Evolutionary conservation across 1,140 invertebrate species (phyloP), one percentile per base, ranked within the genome.

Genomic region (Bombyx mori): DNA sequence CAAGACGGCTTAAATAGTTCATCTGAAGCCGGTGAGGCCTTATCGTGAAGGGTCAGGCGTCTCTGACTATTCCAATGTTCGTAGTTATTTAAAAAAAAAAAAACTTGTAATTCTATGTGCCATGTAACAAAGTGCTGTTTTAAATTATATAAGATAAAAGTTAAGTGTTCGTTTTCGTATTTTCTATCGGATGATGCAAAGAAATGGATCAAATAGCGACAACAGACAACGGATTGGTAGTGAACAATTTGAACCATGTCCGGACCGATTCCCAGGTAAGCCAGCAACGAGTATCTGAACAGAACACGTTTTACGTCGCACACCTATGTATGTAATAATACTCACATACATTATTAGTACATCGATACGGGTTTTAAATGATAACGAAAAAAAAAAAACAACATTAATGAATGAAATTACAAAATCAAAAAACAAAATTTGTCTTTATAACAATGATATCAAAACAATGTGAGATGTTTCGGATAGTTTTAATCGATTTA

Each of bases 201-300:
- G 67, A 56, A 65, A 87, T 87, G 84, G 84, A 87, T 83, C 77
- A 75, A 68, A 80, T 83, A 75, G 71, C 76, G 66, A 65, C 78
- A 62, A 35, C 26, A 35, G 85, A 88, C 68, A 85, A 79, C 79
- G 82, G 80, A 63, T 73, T 86, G 66, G 77, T 85, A 69, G 79
- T 80, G 73, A 88, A 88, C 70, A 88, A 88, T 80, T 74, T 88
- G 73, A 86, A 85, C 70, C 85, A 86, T 69, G 79, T 78, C 74
- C 82, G 85, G 71, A 85, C 68, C 74, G 85, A 88, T 46, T 85
- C 82, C 75, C 85, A 86, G 85, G 84, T 88, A 81, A 83, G 82
- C 67, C 68, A 71, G 35, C 53, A 53, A 50, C 58, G 60, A 60
- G 60, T 83, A 77, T 73, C 71, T 73, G 70, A 62, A 71, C 68